Evolutionary conservation across 2,797 vertebrate species (phyloP), one percentile per base, ranked within the genome.

Genomic region (Lacerta agilis): DNA sequence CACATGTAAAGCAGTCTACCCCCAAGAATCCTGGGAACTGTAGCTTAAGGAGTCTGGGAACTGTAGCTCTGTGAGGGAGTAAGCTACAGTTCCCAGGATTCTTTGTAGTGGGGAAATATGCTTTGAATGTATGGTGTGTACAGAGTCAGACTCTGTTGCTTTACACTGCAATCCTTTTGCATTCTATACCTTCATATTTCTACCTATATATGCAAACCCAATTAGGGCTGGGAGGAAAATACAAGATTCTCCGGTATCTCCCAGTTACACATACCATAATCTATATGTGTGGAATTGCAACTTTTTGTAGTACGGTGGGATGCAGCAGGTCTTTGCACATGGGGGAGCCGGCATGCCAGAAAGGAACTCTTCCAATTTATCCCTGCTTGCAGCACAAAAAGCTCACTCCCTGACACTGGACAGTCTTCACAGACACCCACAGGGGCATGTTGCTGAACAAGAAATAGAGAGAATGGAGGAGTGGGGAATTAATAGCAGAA

Each of bases 401-500:
- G 29, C 13, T 67, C 64, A 33, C 33, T 38, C n/a, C 7, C 23
- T 86, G n/a, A 45, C 36, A 20, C n/a, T 49, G 64, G 25, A 55
- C 43, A 55, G 23, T 71, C 23, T 36, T 17, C 58, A 78, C 3
- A 78, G 58, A 41, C 27, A 85, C 6, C 29, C 55, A 61, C 8
- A 33, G 6, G n/a, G 41, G 8, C 64, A 79, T 43, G 36, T 36
- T 27, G 23, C 85, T 86, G n/a, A 20, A 29, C 27, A 27, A n/a
- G 25, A 20, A 75, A 29, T 36, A 18, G 58, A 33, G 64, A 87
- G 20, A 29, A 75, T 66, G 79, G 73, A 61, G 8, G 1, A 36
- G 72, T 82, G 55, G 23, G 36, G 20, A 76, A 76, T 82, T 87
- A 64, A 66, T 27, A 90, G 66, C 73, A 78, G 72, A 71, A 41